Evolutionary conservation across 2,888 invertebrate genomes (phyloP), one percentile per base, ranked within the genome.

Genomic region (Drosophila sordidula): DNA sequence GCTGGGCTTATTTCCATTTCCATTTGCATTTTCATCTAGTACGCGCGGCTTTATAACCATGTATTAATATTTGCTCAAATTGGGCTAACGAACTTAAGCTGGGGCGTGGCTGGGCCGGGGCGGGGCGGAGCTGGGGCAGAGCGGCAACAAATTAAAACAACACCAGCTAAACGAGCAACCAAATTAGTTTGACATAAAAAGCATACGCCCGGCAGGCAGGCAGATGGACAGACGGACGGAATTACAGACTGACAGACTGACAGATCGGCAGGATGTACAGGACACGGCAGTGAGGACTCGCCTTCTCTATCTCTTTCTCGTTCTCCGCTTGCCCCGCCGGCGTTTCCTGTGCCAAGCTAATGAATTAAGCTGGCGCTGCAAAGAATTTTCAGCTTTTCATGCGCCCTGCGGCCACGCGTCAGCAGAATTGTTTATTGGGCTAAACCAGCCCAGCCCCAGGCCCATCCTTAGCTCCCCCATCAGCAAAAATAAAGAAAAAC

Each of bases 181-280:
- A 87, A 89, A 89, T 86, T 84, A 89, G 84, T 86, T 86, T 80
- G 83, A 80, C 86, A 87, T 87, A 70, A 87, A 87, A 88, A 78
- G 76, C 74, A 70, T 69, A 77, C 58, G 77, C 65, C 64, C 55
- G 66, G 51, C 64, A 65, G 55, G 61, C 79, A 50, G 66, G 26
- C 38, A 49, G 52, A 58, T 50, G 50, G 44, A 41, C 42, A 58
- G 32, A 42, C 45, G 41, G 57, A 18, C 36, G 29, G 57, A 51
- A 25, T 22, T 45, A 39, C 44, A n/a, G 45, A 63, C n/a, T 16
- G 36, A 57, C 36, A 38, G 47, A 47, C 38, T 51, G 68, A 64
- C 71, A 62, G 79, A 75, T 71, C 62, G 57, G 49, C 65, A 61
- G 66, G 68, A 68, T 70, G 54, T 57, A 44, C 57, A 42, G 65